Percentiles rank a stretch among this genome's conserved stretches.
Conservation (phyloP, 1,140 invertebrate species). For the Trachymyrmex cornetzi region DNA sequence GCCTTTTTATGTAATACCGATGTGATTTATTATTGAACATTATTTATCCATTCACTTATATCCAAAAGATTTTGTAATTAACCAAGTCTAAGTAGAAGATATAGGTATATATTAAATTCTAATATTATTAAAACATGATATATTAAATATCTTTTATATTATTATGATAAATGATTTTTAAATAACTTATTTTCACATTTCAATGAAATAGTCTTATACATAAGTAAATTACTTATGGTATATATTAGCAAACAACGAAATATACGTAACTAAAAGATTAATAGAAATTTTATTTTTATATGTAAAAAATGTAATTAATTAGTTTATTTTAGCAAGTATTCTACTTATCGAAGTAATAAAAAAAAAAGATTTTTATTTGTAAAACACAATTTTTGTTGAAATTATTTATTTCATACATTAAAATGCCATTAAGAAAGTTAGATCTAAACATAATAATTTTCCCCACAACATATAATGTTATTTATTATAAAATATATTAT, state of each 20-base stretch:
- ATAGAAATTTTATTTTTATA: not conserved
- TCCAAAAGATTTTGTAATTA: not conserved
- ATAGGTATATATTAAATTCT: conserved; percentile 12
- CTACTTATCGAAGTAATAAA: not conserved
- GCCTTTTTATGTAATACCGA: conserved; percentile 59
- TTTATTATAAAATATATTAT: not conserved
- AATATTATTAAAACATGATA: conserved; percentile 13
- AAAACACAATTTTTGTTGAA: not conserved
- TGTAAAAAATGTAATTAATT: not conserved
- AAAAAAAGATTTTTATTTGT: not conserved
- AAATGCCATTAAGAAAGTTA: not conserved
- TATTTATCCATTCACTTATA: conserved; percentile 10
- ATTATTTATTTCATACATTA: not conserved
- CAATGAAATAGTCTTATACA: too few species aligned
- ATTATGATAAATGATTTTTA: not conserved
- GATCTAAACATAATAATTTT: not conserved
- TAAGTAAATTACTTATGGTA: too few species aligned
- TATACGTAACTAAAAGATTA: not conserved
- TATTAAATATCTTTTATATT: conserved; percentile 9
- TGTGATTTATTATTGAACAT: conserved; percentile 53
- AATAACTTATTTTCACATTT: not conserved
- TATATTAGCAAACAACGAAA: not conserved
- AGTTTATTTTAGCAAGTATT: not conserved
- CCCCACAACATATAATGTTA: not conserved
- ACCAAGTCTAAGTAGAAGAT: not conserved